Percentiles rank a stretch among this genome's conserved stretches.
Conservation (phyloP, 2,888 invertebrate genomes). For the Rhamnusium bicolor region DNA sequence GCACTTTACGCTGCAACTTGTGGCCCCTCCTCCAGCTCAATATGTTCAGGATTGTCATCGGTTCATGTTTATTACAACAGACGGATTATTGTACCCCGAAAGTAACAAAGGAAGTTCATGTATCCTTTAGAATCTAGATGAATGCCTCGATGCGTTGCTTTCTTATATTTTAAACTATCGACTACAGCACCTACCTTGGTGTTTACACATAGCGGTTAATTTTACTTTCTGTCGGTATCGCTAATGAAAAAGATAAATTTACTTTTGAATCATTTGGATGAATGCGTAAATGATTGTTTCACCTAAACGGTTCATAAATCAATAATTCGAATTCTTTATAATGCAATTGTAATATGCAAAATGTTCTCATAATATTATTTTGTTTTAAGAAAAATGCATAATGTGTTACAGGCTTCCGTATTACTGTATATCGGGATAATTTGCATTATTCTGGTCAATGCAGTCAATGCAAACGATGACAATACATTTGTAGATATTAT, state of each 20-base stretch:
- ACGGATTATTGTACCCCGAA: neutral
- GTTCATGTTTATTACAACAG: neutral
- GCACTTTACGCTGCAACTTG: constrained; percentile 13
- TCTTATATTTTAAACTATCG: neutral
- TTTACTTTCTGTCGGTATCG: neutral
- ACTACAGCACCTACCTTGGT: neutral
- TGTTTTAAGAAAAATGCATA: too few relatives aligned
- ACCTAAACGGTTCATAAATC: too few relatives aligned
- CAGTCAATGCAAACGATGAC: too few relatives aligned
- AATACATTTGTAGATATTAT: too few relatives aligned
- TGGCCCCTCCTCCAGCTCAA: neutral
- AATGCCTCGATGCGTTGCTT: neutral
- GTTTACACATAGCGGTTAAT: neutral
- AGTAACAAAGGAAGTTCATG: neutral
- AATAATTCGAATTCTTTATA: too few relatives aligned
- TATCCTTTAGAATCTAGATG: neutral
- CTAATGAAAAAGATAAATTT: neutral
- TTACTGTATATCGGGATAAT: too few relatives aligned
- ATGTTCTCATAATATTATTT: too few relatives aligned
- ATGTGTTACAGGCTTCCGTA: too few relatives aligned
- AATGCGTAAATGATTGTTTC: neutral
- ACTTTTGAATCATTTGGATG: neutral
- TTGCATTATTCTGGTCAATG: too few relatives aligned
- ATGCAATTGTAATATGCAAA: too few relatives aligned
- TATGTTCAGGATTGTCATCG: constrained; percentile 16